Base-by-base conservation (phyloP, 2,113 vertebrate genomes). In the Albula glossodonta region DNA sequence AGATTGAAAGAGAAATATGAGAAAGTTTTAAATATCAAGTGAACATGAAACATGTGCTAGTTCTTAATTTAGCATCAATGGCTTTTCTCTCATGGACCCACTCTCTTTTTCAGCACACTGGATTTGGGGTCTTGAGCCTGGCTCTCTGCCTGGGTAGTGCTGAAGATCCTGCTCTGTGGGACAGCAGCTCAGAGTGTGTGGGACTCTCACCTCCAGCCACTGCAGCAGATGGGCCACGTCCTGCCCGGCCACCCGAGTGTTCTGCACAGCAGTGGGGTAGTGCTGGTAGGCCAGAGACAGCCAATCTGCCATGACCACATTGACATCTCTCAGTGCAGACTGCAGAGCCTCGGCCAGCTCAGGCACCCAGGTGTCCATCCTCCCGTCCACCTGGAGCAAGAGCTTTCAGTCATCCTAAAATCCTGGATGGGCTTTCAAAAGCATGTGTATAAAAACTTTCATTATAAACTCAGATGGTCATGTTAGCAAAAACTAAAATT, bases 251-350 rank as follows among this genome's bases (percentile, higher is more conserved):
- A 89, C 82, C 10, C 97, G 97, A 0, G 97, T 97, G 41, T 97
- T 97, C 86, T 89, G 95, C 0, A 92, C 98, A 0, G 98, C 98
- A 0, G 92, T 89, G 51, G 96, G 93, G 0, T 99, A 99, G 91
- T 98, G 96, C 50, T 93, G 93, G 48, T 96, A 93, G 25, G 98
- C 98, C 88, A 96, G 91, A 0, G 86, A 7, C 25, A 98, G 84
- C 98, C 98, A 99, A 87, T 99, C 95, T 0, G 93, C 96, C 57
- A 99, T 90, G 70, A 96, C 86, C 87, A 99, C 96, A 0, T 99
- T 99, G 81, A 96, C 87, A 12, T 95, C 89, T 0, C 84, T 91
- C 1, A 88, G 91, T 7, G 89, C 92, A 41, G 92, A 92, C 92
- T 96, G 97, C 78, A 99, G 94, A 0, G 94, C 92, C 0, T 93